Percentiles rank a stretch among this genome's conserved stretches.
phyloP scores from a whole-genome alignment of 2,113 vertebrate species.

The Ivindomyrus marchei region DNA sequence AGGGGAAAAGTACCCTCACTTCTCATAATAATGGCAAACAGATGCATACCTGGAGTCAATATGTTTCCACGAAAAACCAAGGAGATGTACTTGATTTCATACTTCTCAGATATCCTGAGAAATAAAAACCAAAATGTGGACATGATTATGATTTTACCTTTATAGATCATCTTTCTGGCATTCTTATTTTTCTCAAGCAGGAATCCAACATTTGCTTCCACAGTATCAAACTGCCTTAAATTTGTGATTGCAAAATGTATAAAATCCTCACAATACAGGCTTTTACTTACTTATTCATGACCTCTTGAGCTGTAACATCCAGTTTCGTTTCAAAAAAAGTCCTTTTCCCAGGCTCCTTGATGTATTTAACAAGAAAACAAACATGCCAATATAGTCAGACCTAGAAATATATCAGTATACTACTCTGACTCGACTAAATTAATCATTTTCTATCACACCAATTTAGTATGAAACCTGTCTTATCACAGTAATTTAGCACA shows the following conservation, averaged over 20 bases:
- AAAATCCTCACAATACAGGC: background rate
- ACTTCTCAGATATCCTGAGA: constrained; percentile 50
- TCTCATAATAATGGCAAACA: background rate
- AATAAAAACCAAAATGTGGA: background rate
- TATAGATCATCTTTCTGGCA: background rate
- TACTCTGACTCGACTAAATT: background rate
- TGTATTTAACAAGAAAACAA: constrained; percentile 1
- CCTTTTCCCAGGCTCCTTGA: constrained; percentile 57
- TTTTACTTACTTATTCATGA: constrained; percentile 74
- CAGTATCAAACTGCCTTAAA: background rate
- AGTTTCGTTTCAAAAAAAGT: constrained; percentile 69
- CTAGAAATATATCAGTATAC: background rate
- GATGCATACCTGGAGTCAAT: constrained; percentile 47
- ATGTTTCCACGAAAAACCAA: constrained; percentile 58
- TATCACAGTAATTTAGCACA: background rate
- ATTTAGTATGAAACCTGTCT: background rate
- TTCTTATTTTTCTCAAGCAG: background rate
- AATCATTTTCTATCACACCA: background rate
- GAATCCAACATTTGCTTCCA: background rate
- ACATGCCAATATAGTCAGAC: background rate
- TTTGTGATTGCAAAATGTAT: background rate
- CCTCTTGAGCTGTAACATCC: constrained; percentile 70
- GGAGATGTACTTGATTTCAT: constrained; percentile 48
- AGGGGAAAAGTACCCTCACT: background rate
- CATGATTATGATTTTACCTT: background rate